Percentiles rank a stretch among this genome's conserved stretches.
These are phyloP conservation scores for Scotopteryx bipunctaria DNA, from an alignment of 2,888 invertebrate species.

Conservation along the genomic window DNA sequence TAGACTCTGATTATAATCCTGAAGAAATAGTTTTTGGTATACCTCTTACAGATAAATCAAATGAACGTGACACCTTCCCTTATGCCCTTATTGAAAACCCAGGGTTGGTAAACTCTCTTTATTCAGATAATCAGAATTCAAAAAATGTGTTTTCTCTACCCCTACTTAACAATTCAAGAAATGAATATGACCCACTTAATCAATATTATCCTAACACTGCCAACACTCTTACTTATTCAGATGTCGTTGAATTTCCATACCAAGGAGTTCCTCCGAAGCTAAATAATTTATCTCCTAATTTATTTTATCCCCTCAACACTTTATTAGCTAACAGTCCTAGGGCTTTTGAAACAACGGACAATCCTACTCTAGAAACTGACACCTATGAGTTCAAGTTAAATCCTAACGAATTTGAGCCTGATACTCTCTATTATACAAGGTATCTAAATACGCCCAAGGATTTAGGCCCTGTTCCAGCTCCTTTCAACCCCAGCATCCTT, in stretches of 20 bases:
- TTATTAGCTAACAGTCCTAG: background rate
- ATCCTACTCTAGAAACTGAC: background rate
- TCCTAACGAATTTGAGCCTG: background rate
- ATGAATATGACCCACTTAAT: background rate
- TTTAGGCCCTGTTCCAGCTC: background rate
- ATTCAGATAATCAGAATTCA: background rate
- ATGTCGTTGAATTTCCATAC: constrained; percentile 7
- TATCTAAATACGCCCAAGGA: too few relatives aligned
- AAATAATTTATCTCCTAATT: background rate
- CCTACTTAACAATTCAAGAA: background rate
- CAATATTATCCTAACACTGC: background rate
- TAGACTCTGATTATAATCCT: too few relatives aligned
- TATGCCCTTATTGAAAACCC: too few relatives aligned
- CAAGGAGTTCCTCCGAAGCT: background rate
- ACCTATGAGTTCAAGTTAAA: background rate
- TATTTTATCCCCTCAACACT: background rate
- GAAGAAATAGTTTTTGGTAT: too few relatives aligned
- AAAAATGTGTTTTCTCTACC: background rate
- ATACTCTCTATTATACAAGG: background rate
- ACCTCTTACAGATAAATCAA: too few relatives aligned
- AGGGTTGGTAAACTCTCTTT: too few relatives aligned
- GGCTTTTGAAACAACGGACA: background rate
- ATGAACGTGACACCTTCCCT: too few relatives aligned
- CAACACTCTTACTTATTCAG: background rate
- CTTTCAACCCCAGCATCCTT: background rate